phyloP scores from a whole-genome alignment of 2,888 invertebrate genomes.

The Camponotus fellah region DNA sequence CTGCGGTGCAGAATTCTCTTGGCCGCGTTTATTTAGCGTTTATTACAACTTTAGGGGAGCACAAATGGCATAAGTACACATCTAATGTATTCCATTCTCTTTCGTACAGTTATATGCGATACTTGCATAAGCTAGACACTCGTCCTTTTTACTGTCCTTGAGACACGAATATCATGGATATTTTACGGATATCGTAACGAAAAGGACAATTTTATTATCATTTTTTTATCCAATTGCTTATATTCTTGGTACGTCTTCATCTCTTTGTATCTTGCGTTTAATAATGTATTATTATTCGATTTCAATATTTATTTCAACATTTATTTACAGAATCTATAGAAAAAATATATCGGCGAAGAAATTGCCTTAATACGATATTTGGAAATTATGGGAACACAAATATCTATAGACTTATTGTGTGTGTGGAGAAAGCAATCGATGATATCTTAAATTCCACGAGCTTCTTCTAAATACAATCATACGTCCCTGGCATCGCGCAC shows the following conservation, averaged over 20 bases:
- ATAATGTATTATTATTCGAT: background rate
- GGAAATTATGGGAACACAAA: background rate
- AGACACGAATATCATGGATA: background rate
- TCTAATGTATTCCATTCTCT: conserved; percentile 4
- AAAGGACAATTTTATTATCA: background rate
- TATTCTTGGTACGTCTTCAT: background rate
- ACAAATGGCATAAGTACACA: conserved; percentile 21
- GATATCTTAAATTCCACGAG: background rate
- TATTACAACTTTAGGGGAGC: conserved; percentile 15
- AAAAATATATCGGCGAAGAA: background rate
- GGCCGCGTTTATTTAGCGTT: conserved; percentile 55
- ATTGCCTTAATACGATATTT: background rate
- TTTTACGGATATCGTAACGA: background rate
- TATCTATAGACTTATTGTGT: background rate
- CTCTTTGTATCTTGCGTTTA: no score
- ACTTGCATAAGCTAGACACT: background rate
- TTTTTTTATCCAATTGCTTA: background rate
- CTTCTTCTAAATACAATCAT: background rate
- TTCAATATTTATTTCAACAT: background rate
- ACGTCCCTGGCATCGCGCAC: conserved; percentile 60
- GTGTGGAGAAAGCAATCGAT: background rate
- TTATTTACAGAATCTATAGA: background rate
- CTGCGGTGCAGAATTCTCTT: conserved; percentile 34
- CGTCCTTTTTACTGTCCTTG: background rate
- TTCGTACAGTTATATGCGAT: background rate